Percentiles rank a stretch among this genome's conserved stretches.
Conservation (phyloP, 1,140 invertebrate genomes). For the Tetragnatha versicolor region DNA sequence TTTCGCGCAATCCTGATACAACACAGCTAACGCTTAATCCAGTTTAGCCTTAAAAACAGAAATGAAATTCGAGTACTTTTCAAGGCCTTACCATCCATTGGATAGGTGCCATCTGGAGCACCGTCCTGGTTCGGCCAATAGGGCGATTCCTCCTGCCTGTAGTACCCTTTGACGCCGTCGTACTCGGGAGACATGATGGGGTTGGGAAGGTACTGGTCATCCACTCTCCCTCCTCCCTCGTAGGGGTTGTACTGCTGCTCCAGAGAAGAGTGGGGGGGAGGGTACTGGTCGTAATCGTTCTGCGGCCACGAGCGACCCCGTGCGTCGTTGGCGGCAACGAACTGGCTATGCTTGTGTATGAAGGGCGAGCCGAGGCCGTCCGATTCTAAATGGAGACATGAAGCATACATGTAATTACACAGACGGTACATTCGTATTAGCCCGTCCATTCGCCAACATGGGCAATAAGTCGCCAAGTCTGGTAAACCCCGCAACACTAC, state of each 20-base stretch:
- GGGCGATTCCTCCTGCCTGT: conserved; percentile 23
- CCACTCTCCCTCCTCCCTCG: conserved; percentile 9
- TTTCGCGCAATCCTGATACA: too few species aligned
- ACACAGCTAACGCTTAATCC: too few species aligned
- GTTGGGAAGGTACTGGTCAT: conserved; percentile 38
- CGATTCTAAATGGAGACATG: background rate
- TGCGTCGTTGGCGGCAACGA: conserved; percentile 46
- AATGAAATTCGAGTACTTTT: too few species aligned
- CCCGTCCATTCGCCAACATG: too few species aligned
- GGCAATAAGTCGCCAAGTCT: too few species aligned
- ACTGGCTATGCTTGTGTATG: conserved; percentile 34
- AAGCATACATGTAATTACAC: background rate
- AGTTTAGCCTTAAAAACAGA: too few species aligned
- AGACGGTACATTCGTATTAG: background rate
- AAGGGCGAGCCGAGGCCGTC: conserved; percentile 40
- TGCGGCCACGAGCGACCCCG: conserved; percentile 14
- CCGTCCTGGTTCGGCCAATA: conserved; percentile 33
- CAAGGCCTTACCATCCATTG: conserved; percentile 8
- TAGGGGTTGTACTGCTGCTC: conserved; percentile 39
- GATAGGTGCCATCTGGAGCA: conserved; percentile 4
- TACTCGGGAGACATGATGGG: conserved; percentile 26
- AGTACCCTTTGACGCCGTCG: conserved; percentile 20
- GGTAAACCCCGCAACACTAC: too few species aligned
- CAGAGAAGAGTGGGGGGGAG: background rate
- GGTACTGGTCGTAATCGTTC: conserved; percentile 45